A percentile compares a stretch with the other conserved stretches of the same genome.
Conservation (phyloP, 2,888 invertebrate species). For the Drosophila rellima region DNA sequence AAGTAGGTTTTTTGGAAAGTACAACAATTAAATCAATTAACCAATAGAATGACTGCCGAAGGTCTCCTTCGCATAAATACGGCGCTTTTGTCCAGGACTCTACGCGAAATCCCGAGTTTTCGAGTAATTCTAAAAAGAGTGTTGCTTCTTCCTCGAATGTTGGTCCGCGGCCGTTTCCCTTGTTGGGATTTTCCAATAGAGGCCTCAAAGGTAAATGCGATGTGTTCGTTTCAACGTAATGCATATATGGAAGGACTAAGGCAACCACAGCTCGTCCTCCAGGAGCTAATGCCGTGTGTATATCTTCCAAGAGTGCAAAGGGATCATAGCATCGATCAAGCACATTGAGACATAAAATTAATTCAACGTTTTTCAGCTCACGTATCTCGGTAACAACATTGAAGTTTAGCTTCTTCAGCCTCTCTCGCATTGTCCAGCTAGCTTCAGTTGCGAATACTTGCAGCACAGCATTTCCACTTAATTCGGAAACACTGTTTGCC, state of each 20-base stretch:
- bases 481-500: slow-evolving; percentile 86
- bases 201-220: slow-evolving; percentile 87
- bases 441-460: slow-evolving; percentile 96
- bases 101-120: slow-evolving; percentile 90
- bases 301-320: slow-evolving; percentile 91
- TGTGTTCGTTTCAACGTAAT: slow-evolving; percentile 96
- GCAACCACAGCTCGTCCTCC: slow-evolving; percentile 94
- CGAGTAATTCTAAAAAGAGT: slow-evolving; percentile 88
- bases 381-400: slow-evolving; percentile 83
- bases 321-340: slow-evolving; percentile 97
- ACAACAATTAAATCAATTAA: slow-evolving; percentile 96
- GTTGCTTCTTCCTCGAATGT: slow-evolving; percentile 93
- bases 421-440: slow-evolving; percentile 94
- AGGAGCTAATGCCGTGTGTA: slow-evolving; percentile 90
- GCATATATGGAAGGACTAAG: slow-evolving; percentile 96
- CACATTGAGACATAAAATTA: slow-evolving; percentile 92
- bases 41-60: slow-evolving; percentile 96
- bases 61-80: slow-evolving; percentile 98
- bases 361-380: slow-evolving; percentile 82
- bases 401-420: slow-evolving; percentile 89
- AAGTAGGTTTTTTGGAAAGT: slow-evolving; percentile 86
- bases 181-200: slow-evolving; percentile 87
- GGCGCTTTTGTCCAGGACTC: slow-evolving; percentile 96
- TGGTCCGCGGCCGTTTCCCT: slow-evolving; percentile 88
- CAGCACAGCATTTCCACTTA: slow-evolving; percentile 86